Evolutionary conservation across 53 echinoderm and acorn worm species (phyloP), one percentile per base, ranked within the genome.

Genomic region (Echinarachnius parma): DNA sequence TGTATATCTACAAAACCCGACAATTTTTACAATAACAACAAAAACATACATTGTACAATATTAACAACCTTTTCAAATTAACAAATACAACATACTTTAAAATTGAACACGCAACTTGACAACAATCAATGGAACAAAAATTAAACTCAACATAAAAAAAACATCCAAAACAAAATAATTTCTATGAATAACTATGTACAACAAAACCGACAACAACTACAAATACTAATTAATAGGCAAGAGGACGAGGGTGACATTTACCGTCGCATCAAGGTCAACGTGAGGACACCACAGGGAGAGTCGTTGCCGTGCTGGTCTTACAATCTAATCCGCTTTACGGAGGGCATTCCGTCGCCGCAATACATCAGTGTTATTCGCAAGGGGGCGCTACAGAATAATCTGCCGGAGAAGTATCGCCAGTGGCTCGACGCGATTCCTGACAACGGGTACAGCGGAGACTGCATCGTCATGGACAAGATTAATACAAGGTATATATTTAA

Each of bases 351-450:
- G 11, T 81, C 80, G 2, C 86, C 86, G 9, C 61, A 86, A 2
- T 86, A 86, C 53, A 45, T 86, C 10, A 45, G 61, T 16, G 77
- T 86, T 20, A 30, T 86, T 14, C 48, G 76, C 60, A 68, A 28
- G 21, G 86, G 86, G 0, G 86, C 81, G 4, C 29, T 48, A 30
- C 86, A 86, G 16, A 59, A 86, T 34, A 31, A 48, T 9, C 61
- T 86, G 5, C 78, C 75, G 15, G 18, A 21, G 34, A 54, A 81
- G 0, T 86, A 86, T 34, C 61, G 29, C 0, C 34, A 48, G 10
- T 61, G 37, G 54, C 55, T 86, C 30, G 31, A 18, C 11, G 31
- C 62, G 11, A 77, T 86, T 31, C 16, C 66, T 26, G 66, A 86
- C 29, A 86, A 86, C 26, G 86, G 86, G 3, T 86, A 81, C 31